Conservation (phyloP, 1,140 invertebrate genomes). For the Scaptomyza montana region DNA sequence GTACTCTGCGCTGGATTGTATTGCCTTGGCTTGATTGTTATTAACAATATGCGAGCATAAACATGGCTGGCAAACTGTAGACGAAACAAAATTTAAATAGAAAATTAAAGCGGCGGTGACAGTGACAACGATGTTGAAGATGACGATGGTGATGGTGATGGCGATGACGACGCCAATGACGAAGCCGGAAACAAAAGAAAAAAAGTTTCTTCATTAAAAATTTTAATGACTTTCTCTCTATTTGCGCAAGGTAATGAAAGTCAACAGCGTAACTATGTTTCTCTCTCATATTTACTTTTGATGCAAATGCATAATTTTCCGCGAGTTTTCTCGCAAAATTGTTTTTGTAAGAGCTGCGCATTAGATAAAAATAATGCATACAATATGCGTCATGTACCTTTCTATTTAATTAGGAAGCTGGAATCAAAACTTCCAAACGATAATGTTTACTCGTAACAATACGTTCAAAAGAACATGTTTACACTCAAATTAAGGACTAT, state of each 20-base stretch:
- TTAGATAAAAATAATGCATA: constrained; percentile 9
- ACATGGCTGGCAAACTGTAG: constrained; percentile 38
- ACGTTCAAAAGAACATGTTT: background rate
- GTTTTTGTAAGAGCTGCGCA: constrained; percentile 6
- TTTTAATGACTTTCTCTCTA: constrained; percentile 79
- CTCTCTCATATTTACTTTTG: constrained; percentile 31
- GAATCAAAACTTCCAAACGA: background rate
- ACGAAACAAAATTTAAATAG: constrained; percentile 79
- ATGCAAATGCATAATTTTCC: constrained; percentile 61
- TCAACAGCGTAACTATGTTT: constrained; percentile 75
- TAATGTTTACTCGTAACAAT: constrained; percentile 1
- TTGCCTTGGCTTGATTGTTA: constrained; percentile 58
- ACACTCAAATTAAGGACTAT: background rate
- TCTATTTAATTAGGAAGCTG: background rate
- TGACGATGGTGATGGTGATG: constrained; percentile 15
- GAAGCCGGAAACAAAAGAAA: constrained; percentile 68
- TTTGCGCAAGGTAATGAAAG: constrained; percentile 79
- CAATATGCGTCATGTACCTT: background rate
- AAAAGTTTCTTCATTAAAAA: constrained; percentile 80
- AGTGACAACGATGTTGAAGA: constrained; percentile 38
- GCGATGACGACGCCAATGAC: constrained; percentile 14
- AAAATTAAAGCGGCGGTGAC: constrained; percentile 60
- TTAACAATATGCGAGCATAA: constrained; percentile 65
- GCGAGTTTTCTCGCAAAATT: constrained; percentile 11
- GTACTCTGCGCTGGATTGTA: constrained; percentile 11